Conservation (phyloP, 2,888 invertebrate genomes). For the Agapostemon virescens region DNA sequence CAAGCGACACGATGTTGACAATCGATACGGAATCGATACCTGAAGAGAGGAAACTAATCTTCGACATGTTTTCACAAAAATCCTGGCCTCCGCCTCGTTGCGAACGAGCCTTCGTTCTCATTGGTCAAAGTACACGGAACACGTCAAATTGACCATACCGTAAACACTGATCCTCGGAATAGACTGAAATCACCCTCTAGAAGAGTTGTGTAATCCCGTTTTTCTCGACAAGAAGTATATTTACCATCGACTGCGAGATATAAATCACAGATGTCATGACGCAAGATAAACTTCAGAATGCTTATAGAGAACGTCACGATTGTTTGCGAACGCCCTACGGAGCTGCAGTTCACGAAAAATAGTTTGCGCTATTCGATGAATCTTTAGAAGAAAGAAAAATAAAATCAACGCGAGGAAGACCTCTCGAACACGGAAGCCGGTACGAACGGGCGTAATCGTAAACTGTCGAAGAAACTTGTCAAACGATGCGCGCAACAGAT, state of each 20-base stretch:
- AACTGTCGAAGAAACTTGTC: conserved; percentile 4
- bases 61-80: background rate
- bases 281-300: background rate
- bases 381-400: background rate
- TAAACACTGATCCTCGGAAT: background rate
- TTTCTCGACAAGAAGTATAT: conserved; percentile 14
- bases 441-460: conserved; percentile 2
- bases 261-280: conserved; percentile 13
- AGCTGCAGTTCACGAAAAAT: background rate
- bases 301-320: background rate
- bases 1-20: conserved; percentile 36
- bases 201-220: conserved; percentile 1
- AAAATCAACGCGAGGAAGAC: background rate
- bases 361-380: background rate
- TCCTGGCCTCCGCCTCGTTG: background rate
- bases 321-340: background rate
- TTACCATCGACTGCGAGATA: conserved; percentile 1
- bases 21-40: conserved; percentile 29
- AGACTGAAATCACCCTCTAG: conserved; percentile 17
- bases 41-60: conserved; percentile 14
- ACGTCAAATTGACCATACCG: too few relatives aligned
- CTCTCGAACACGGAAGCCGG: background rate
- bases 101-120: background rate
- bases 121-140: background rate
- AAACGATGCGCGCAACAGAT: conserved; percentile 7